Evolutionary conservation across 2,797 vertebrate species (phyloP), one percentile per base, ranked within the genome.

Genomic region (Phaenicophaeus curvirostris): DNA sequence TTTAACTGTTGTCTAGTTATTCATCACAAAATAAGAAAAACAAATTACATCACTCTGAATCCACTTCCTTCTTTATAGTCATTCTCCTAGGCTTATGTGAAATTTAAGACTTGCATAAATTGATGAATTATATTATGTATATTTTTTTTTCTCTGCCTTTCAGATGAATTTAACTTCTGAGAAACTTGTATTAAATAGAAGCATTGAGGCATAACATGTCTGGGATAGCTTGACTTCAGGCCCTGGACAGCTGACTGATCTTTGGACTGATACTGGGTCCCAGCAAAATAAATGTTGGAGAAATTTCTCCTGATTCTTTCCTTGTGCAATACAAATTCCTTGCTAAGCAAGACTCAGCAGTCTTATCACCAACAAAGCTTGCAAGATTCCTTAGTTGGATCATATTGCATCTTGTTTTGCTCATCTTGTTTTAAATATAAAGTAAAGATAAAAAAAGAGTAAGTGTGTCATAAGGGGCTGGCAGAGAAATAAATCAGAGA

Each of bases 281-380:
- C 44, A 94, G 16, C 3, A 85, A 72, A 58, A 2, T 33, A 5
- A 10, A 8, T 42, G 18, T 11, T n/a, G 4, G 20, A 67, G 25
- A 80, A 80, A 24, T 55, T 90, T 85, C 21, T 71, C n/a, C n/a
- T 74, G 30, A 44, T 63, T 84, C 25, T 89, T 78, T 71, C 19
- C 13, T 57, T 25, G 5, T 30, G 50, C 11, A 48, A 13, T 21
- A 39, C 11, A 58, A 85, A 54, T 44, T 25, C 11, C 23, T 76
- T 13, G 0, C 5, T 66, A 57, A 59, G 10, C 7, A 62, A 35
- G 27, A 42, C 31, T 66, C 57, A 79, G 14, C 15, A 63, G 39
- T 48, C 5, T 5, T 9, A 31, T 50, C 63, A 39, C 7, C 9
- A 25, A 0, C 13, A 17, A 53, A 44, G 6, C 1, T 19, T 24